Evolutionary conservation across 2,888 invertebrate species (phyloP).

Genomic region (Epirrhoe alternata): DNA sequence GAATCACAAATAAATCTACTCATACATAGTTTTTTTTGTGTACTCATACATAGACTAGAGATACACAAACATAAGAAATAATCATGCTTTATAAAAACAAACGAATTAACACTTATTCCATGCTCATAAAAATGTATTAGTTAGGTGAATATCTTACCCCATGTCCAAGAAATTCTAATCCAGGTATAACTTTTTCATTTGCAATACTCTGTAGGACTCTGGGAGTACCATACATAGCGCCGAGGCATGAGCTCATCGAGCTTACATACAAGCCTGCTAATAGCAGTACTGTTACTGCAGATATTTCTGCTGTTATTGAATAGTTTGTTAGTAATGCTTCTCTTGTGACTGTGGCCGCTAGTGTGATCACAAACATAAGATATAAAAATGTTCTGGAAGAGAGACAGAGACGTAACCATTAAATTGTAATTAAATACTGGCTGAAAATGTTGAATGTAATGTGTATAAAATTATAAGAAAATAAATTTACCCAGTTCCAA

Average conservation of each 20-base stretch:
- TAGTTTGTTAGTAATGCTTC: conserved; percentile 90
- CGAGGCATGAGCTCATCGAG: conserved; percentile 97
- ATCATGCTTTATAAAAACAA: neutral
- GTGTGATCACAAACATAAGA: conserved; percentile 94
- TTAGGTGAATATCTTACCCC: conserved; percentile 86
- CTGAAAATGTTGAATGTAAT: neutral
- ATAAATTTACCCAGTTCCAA: conserved; percentile 91
- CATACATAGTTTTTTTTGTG: no score
- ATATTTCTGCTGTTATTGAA: conserved; percentile 96
- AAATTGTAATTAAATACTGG: neutral
- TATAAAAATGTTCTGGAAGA: conserved; percentile 91
- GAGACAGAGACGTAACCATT: neutral
- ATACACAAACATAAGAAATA: no score
- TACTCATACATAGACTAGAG: no score
- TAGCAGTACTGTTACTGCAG: conserved; percentile 91
- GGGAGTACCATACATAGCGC: conserved; percentile 98
- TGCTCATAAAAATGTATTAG: neutral
- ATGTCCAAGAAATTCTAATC: conserved; percentile 92
- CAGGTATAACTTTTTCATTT: conserved; percentile 97
- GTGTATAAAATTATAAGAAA: neutral
- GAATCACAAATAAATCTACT: neutral
- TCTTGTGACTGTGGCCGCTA: conserved; percentile 94
- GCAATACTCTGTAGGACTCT: conserved; percentile 97
- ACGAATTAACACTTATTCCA: neutral
- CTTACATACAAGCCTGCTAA: conserved; percentile 97